Conservation (phyloP, 2,113 vertebrate species). For the Pseudonaja textilis region DNA sequence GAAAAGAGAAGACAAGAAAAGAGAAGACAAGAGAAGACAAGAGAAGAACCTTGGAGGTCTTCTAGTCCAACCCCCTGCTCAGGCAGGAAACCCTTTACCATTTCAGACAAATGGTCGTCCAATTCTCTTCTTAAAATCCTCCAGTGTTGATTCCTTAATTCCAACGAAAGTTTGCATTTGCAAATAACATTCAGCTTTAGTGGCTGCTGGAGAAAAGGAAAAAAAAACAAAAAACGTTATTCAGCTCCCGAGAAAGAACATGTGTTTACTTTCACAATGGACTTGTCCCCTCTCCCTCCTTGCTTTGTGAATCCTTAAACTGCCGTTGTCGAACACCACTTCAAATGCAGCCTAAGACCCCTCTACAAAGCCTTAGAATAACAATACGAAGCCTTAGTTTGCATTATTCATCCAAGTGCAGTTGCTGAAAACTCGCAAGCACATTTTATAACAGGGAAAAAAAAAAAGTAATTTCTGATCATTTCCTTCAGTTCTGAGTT, state of each 20-base stretch:
- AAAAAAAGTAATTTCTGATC: not conserved
- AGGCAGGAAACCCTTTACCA: not conserved
- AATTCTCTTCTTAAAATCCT: not conserved
- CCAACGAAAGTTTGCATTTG: not conserved
- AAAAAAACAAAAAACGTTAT: not conserved
- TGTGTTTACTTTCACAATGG: not conserved
- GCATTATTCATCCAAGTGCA: not conserved
- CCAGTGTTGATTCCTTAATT: not conserved
- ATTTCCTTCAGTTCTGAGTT: not conserved
- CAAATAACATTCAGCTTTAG: not conserved
- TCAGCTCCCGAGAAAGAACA: not conserved
- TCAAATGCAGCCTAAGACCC: not conserved
- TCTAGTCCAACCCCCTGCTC: not conserved
- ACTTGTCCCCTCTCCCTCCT: not conserved
- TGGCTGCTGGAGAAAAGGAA: not conserved
- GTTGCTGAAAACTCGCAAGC: not conserved
- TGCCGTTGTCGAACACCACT: not conserved
- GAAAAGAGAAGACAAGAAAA: no score
- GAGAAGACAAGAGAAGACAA: no score
- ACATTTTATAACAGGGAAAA: not conserved
- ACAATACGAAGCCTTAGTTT: rapidly evolving
- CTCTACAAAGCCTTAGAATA: not conserved
- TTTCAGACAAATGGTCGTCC: not conserved
- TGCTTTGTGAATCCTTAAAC: not conserved
- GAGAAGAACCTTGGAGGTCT: not conserved